Evolutionary conservation across 1,140 invertebrate species (phyloP), one percentile per base, ranked within the genome.

Genomic region (Hycleus cichorii): DNA sequence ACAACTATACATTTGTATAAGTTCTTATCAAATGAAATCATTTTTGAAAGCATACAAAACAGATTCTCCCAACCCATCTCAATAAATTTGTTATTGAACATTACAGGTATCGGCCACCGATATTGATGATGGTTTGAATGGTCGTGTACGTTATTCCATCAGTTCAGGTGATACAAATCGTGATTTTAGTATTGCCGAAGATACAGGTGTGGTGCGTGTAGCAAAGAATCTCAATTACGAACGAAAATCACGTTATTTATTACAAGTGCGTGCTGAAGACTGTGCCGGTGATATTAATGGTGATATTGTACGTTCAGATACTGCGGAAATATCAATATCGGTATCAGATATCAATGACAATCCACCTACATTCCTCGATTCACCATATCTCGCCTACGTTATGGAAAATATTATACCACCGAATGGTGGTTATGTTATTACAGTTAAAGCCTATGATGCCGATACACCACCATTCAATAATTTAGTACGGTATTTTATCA

Each of bases 341-440:
- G 84, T 99, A 3, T 81, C 87, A 25, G 95, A 98, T 76, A 89
- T 97, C 63, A 97, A 98, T 75, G 95, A 98, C 76, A 95, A 95
- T 69, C 84, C 90, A 5, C 95, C 95, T 1, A 86, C 90, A 1
- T 97, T 98, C 71, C 74, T 91, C 39, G 87, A 91, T 74, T 95
- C 91, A 0, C 91, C 92, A 0, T 97, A 97, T 72, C 73, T 91
- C 55, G 91, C 91, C 0, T 87, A 91, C 68, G 89, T 97, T n/a
- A 88, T 91, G 82, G 95, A 97, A 76, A 93, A 94, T 69, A 81
- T 88, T 57, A 81, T 91, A 32, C 87, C 88, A 18, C 86, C 87
- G 0, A 83, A 84, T 62, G 82, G 80, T 38, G 87, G 87, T 45
- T 89, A 88, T 69, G 83, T 95, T 45, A 82, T 88, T 42, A 85